A percentile compares a stretch with the other conserved stretches of the same genome.
Conservation (phyloP, 1,140 invertebrate species). For the Euura lappo region DNA sequence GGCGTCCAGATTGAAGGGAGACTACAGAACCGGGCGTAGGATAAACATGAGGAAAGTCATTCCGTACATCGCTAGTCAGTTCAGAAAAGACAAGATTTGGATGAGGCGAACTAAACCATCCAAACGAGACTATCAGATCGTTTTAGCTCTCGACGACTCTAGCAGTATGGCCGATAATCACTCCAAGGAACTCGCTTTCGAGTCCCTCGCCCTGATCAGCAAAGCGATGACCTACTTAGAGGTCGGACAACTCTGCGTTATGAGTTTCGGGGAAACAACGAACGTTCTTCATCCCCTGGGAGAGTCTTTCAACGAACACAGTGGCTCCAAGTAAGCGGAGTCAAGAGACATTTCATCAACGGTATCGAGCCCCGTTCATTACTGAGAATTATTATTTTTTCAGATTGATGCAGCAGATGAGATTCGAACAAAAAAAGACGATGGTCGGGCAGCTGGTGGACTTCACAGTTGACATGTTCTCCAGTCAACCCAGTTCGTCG, state of each 20-base stretch:
- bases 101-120: constrained; percentile 93
- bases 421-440: constrained; percentile 83
- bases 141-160: constrained; percentile 97
- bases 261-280: constrained; percentile 91
- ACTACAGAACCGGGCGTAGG: constrained; percentile 95
- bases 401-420: constrained; percentile 75
- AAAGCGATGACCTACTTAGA: constrained; percentile 92
- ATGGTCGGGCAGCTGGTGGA: constrained; percentile 81
- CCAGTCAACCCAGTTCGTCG: constrained; percentile 57
- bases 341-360: too few species aligned
- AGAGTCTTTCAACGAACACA: constrained; percentile 83
- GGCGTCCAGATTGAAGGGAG: constrained; percentile 88
- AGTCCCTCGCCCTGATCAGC: constrained; percentile 91
- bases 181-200: constrained; percentile 91
- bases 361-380: neutral
- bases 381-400: constrained; percentile 14
- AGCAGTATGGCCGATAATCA: constrained; percentile 90
- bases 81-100: constrained; percentile 99
- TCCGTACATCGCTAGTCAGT: constrained; percentile 98
- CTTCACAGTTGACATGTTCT: constrained; percentile 75
- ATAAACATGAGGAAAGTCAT: constrained; percentile 99
- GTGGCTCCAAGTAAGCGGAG: constrained; percentile 70
- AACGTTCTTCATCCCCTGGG: constrained; percentile 85
- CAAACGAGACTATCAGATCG: constrained; percentile 95
- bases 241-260: constrained; percentile 87